Percentiles rank a stretch among this genome's conserved stretches.
Evolutionary conservation across 2,113 vertebrate species (phyloP).

Genomic region (Machaerirhynchus nigripectus): DNA sequence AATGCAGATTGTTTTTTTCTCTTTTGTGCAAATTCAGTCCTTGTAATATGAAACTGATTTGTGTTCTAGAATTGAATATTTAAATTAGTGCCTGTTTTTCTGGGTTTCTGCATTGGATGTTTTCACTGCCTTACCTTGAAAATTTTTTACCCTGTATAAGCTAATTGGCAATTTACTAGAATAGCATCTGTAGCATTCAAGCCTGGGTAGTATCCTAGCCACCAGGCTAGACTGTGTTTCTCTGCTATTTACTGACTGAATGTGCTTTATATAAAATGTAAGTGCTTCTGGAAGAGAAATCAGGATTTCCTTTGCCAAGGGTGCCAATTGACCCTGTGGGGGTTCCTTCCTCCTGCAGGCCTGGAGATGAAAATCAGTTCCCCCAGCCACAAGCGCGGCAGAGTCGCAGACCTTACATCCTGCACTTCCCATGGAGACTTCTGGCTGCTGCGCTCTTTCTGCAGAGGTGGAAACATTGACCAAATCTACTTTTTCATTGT

Average conservation of each 20-base stretch:
- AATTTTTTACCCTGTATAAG: neutral
- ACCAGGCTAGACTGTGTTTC: neutral
- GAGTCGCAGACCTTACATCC: neutral
- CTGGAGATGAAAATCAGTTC: neutral
- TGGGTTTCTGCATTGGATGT: neutral
- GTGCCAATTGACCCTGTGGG: neutral
- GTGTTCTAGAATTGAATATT: neutral
- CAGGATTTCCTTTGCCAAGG: neutral
- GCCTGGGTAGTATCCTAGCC: neutral
- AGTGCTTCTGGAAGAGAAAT: neutral
- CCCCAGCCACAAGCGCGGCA: fast-evolving
- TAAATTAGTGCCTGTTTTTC: neutral
- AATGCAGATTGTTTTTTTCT: neutral
- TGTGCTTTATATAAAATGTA: neutral
- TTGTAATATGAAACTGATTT: neutral
- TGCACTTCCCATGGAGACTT: neutral
- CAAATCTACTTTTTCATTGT: neutral
- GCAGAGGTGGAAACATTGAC: neutral
- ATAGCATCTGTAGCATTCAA: neutral
- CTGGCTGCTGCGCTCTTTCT: neutral
- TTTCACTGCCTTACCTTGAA: neutral
- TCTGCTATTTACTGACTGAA: neutral
- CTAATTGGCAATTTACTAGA: neutral
- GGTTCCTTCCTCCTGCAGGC: neutral
- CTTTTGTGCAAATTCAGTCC: neutral